Percentiles rank a stretch among this genome's conserved stretches.
These are phyloP conservation scores for Leptogaster cylindrica DNA, from an alignment of 2,888 invertebrate species.

Conservation along the genomic window DNA sequence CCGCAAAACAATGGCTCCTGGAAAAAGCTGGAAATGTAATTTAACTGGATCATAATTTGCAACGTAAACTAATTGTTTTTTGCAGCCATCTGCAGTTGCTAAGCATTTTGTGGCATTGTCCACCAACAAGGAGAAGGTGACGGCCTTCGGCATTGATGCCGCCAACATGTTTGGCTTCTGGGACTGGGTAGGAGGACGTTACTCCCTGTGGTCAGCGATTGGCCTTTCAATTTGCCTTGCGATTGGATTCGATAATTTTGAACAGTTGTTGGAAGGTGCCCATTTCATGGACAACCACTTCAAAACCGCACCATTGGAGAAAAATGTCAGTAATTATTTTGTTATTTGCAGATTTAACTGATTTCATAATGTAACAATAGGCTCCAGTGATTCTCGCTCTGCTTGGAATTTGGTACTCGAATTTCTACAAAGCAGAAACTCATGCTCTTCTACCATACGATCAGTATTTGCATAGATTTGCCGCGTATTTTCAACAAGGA, in stretches of 20 bases:
- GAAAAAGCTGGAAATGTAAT: constrained; percentile 83
- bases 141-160: constrained; percentile 95
- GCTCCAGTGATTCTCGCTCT: constrained; percentile 91
- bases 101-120: constrained; percentile 98
- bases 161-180: constrained; percentile 99
- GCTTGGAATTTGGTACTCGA: constrained; percentile 92
- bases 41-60: constrained; percentile 38
- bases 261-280: constrained; percentile 88
- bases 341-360: not conserved
- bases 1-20: constrained; percentile 97
- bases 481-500: constrained; percentile 99
- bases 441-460: constrained; percentile 97
- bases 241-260: constrained; percentile 95
- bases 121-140: constrained; percentile 93
- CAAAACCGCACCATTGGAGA: constrained; percentile 79
- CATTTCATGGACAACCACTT: constrained; percentile 95
- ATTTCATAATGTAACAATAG: constrained; percentile 63
- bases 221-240: constrained; percentile 93
- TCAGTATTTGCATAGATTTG: constrained; percentile 97
- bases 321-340: constrained; percentile 83
- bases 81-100: constrained; percentile 84
- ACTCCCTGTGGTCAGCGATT: constrained; percentile 98
- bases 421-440: constrained; percentile 94
- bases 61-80: too few species aligned
- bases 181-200: constrained; percentile 99